Conservation (phyloP, 2,113 vertebrate genomes). For the Chloroceryle aenea region DNA sequence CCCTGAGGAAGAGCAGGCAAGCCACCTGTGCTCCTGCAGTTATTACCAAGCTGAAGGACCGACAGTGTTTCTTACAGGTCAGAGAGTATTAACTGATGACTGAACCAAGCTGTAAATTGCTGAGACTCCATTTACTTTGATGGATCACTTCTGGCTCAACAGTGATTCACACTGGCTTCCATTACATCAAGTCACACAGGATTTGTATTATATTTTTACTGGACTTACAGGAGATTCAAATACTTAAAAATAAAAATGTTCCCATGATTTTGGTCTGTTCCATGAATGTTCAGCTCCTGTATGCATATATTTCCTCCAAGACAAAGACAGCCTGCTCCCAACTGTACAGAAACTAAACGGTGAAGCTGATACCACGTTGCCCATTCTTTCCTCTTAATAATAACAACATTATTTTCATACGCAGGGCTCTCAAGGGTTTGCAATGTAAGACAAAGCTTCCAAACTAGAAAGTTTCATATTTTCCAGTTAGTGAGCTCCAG, state of each 20-base stretch:
- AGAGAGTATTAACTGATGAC: not conserved
- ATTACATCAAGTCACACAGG: not conserved
- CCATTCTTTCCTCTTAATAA: not conserved
- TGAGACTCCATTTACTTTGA: not conserved
- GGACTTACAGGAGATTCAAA: not conserved
- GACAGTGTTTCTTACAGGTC: not conserved
- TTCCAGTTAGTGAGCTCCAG: not conserved
- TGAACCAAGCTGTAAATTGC: not conserved
- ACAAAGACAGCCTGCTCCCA: not conserved
- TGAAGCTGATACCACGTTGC: not conserved
- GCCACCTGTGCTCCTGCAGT: not conserved
- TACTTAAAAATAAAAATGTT: not conserved
- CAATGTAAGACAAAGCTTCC: not conserved
- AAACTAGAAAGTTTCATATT: not conserved
- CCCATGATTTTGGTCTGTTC: not conserved
- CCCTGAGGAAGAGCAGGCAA: not conserved
- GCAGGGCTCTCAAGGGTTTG: not conserved
- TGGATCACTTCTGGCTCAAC: rapidly evolving
- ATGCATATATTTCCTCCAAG: not conserved
- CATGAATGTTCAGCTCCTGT: not conserved
- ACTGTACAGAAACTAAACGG: not conserved
- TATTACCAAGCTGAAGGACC: not conserved
- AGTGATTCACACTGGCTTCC: not conserved
- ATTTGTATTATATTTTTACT: not conserved
- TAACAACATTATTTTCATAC: not conserved